Percentiles rank a stretch among this genome's conserved stretches.
phyloP scores from a whole-genome alignment of 2,113 vertebrate genomes.

The Semicossyphus pulcher region DNA sequence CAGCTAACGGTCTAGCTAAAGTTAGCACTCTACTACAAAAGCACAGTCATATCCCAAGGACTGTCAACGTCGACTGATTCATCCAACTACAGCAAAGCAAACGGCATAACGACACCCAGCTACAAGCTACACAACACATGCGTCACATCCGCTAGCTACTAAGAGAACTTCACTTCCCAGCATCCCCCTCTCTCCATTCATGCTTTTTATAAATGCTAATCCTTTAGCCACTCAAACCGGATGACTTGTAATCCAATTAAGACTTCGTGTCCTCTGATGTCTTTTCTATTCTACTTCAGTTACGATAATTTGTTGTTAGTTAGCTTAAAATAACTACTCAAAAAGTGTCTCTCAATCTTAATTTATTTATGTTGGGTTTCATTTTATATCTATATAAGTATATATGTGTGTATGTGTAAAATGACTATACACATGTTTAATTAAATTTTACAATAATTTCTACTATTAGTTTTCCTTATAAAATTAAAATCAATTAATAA shows the following conservation, averaged over 20 bases:
- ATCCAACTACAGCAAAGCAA: constrained; percentile 66
- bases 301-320: no score
- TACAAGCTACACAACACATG: background rate
- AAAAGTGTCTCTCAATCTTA: no score
- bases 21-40: constrained; percentile 70
- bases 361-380: no score
- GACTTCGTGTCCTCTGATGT: constrained; percentile 9
- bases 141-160: constrained; percentile 56
- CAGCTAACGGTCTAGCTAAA: constrained; percentile 69
- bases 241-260: constrained; percentile 60
- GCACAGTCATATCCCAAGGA: constrained; percentile 65
- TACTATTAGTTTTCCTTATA: no score
- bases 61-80: constrained; percentile 71
- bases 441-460: no score
- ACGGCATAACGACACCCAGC: constrained; percentile 57
- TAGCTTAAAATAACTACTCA: background rate
- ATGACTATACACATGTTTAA: no score
- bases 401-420: no score
- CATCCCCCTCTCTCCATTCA: background rate
- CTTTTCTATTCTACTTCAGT: background rate
- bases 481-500: no score
- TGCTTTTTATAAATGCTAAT: constrained; percentile 55
- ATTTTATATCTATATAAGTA: no score
- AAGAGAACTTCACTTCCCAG: constrained; percentile 54
- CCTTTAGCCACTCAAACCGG: constrained; percentile 33